Percentiles rank a stretch among this genome's conserved stretches.
Evolutionary conservation across 1,140 invertebrate genomes (phyloP).

Genomic region (Trachymyrmex cornetzi): DNA sequence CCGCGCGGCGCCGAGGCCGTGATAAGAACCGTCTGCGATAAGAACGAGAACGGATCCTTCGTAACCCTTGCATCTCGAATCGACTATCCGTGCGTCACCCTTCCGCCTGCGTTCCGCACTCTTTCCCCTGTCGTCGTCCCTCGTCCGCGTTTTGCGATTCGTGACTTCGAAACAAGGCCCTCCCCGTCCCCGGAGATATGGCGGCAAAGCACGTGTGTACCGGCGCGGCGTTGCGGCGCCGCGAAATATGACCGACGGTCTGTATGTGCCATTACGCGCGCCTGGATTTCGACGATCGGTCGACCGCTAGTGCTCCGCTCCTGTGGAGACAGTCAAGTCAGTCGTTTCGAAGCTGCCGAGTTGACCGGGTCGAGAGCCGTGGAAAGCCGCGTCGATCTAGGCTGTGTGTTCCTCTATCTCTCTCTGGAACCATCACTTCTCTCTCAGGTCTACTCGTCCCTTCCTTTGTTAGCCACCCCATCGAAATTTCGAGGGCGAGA

Average conservation of each 20-base stretch:
- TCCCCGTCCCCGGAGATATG: not conserved
- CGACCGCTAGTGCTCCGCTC: conserved; percentile 49
- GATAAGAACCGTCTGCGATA: not conserved
- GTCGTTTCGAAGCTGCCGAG: conserved; percentile 84
- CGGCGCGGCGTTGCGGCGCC: conserved; percentile 50
- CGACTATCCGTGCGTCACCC: conserved; percentile 56
- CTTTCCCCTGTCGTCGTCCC: not conserved
- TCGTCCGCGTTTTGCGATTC: conserved; percentile 11
- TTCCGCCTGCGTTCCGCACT: not conserved
- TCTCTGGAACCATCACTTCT: not conserved
- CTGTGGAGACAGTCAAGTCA: conserved; percentile 77
- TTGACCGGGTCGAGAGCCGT: conserved; percentile 76
- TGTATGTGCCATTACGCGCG: conserved; percentile 58
- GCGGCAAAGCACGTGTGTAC: conserved; percentile 47
- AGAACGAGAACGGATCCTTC: conserved; percentile 18
- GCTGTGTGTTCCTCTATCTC: conserved; percentile 33
- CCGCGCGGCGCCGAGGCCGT: not conserved
- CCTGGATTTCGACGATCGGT: conserved; percentile 68
- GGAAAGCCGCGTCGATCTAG: conserved; percentile 66
- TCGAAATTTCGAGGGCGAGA: conserved; percentile 9
- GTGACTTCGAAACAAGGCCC: not conserved
- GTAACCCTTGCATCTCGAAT: not conserved
- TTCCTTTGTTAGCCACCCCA: conserved; percentile 17
- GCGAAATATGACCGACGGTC: conserved; percentile 54
- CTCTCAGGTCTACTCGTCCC: conserved; percentile 3